Evolutionary conservation across 2,113 vertebrate genomes (phyloP), one percentile per base, ranked within the genome.

Genomic region (Chunga burmeisteri): DNA sequence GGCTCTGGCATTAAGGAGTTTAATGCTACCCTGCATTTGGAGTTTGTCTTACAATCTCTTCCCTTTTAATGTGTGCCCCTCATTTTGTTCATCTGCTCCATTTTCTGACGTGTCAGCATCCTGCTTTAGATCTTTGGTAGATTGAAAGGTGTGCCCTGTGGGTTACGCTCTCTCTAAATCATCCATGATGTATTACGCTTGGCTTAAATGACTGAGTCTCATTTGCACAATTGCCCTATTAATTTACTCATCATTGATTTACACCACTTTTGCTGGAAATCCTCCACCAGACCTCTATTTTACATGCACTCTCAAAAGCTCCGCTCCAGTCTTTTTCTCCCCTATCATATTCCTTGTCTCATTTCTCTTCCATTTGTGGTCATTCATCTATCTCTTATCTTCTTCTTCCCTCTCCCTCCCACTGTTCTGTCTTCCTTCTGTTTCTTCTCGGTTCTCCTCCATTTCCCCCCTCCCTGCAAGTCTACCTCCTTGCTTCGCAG

Each of bases 181-280:
- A 98, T 58, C 92, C 88, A 10, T 95, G 96, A 98, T 97, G 85
- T 94, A 98, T 98, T 93, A 90, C 3, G 1, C 95, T 95, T 92
- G 95, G 93, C 91, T 98, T 96, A 90, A 98, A 97, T 52, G 80
- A 97, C 94, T 59, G 53, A 96, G 96, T 81, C 97, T 97, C 97
- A 97, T 97, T 98, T 97, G 96, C 97, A 97, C 94, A 96, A 97
- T 47, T 94, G 97, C 97, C 98, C 96, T 97, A 98, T 98, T 98
- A 98, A 98, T 98, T 98, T 98, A 97, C 97, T 97, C 95, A 90
- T 96, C 97, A 93, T 92, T 98, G 98, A 98, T 98, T 98, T 98
- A 98, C 96, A 97, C 95, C 96, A 96, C 97, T 96, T 96, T 86
- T 81, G 70, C 93, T 91, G 91, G 91, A 97, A 97, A 90, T 88